A percentile compares a stretch with the other conserved stretches of the same genome.
phyloP scores from a whole-genome alignment of 2,888 invertebrate species.

The Coenonympha arcania region DNA sequence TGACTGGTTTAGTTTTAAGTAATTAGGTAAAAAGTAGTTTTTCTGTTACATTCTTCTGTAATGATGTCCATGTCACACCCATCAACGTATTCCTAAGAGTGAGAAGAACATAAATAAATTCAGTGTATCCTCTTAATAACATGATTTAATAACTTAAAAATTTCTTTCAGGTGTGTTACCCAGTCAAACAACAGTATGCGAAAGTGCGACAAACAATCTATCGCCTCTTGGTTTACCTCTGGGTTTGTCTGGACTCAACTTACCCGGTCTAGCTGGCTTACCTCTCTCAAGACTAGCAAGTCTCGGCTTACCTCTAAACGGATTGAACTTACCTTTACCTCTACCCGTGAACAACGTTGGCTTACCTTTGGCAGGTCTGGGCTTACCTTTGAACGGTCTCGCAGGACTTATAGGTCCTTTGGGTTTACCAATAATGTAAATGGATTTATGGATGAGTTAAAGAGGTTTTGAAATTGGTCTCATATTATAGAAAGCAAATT shows the following conservation, averaged over 20 bases:
- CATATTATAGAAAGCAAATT: too few relatives aligned
- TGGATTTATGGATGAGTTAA: too few relatives aligned
- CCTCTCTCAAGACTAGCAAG: not conserved
- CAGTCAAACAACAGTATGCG: not conserved
- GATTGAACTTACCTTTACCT: not conserved
- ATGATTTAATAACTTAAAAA: not conserved
- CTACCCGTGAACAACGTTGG: too few relatives aligned
- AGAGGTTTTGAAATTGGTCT: too few relatives aligned
- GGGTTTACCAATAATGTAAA: slow-evolving; percentile 8
- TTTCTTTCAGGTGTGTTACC: not conserved
- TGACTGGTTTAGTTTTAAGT: too few relatives aligned
- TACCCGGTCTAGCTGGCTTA: not conserved
- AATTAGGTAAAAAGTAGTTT: too few relatives aligned
- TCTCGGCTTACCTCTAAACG: not conserved
- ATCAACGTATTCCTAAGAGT: too few relatives aligned
- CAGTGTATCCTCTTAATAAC: too few relatives aligned
- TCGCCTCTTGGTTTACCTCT: not conserved
- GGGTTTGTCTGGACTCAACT: not conserved
- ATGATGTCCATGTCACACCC: too few relatives aligned
- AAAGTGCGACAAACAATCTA: not conserved
- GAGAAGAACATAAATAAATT: too few relatives aligned
- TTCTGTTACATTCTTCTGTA: too few relatives aligned
- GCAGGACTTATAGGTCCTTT: not conserved
- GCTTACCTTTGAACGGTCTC: not conserved
- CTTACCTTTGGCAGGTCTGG: not conserved